Conservation (phyloP, 2,888 invertebrate genomes). For the Mythimna vitellina region DNA sequence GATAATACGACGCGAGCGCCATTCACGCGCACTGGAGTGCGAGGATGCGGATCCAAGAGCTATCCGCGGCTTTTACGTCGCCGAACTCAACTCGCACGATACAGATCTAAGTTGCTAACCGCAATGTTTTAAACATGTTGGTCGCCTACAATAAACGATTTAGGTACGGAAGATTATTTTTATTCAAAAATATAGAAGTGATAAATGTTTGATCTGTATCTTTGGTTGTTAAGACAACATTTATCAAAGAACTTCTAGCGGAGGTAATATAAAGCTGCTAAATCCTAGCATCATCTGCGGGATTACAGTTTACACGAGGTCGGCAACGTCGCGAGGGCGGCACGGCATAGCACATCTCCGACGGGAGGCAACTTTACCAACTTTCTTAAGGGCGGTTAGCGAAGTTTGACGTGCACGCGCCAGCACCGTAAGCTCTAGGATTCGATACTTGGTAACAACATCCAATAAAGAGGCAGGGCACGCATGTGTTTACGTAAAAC, state of each 20-base stretch:
- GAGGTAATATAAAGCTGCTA: slow-evolving; percentile 86
- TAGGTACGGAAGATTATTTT: slow-evolving; percentile 9
- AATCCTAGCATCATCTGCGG: slow-evolving; percentile 88
- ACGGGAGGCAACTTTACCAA: slow-evolving; percentile 87
- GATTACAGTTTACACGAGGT: slow-evolving; percentile 89
- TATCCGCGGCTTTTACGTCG: slow-evolving; percentile 67
- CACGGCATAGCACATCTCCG: slow-evolving; percentile 83
- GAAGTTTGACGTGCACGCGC: slow-evolving; percentile 89
- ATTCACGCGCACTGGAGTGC: slow-evolving; percentile 85
- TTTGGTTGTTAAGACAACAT: slow-evolving; percentile 72
- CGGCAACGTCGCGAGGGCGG: slow-evolving; percentile 78
- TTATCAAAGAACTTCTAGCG: slow-evolving; percentile 82
- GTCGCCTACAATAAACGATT: background rate
- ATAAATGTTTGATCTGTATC: slow-evolving; percentile 57
- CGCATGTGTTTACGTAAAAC: slow-evolving; percentile 70
- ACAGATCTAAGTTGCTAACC: slow-evolving; percentile 37
- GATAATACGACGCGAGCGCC: slow-evolving; percentile 88
- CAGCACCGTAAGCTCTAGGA: slow-evolving; percentile 87
- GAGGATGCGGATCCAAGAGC: slow-evolving; percentile 74
- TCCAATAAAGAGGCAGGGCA: slow-evolving; percentile 79
- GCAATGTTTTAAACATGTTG: slow-evolving; percentile 9
- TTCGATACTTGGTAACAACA: slow-evolving; percentile 86
- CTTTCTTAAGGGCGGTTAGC: slow-evolving; percentile 89
- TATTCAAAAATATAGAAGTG: slow-evolving; percentile 13
- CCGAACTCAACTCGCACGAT: slow-evolving; percentile 50